Evolutionary conservation across 1,140 invertebrate species (phyloP), one percentile per base, ranked within the genome.

Genomic region (Calycopis cecrops): DNA sequence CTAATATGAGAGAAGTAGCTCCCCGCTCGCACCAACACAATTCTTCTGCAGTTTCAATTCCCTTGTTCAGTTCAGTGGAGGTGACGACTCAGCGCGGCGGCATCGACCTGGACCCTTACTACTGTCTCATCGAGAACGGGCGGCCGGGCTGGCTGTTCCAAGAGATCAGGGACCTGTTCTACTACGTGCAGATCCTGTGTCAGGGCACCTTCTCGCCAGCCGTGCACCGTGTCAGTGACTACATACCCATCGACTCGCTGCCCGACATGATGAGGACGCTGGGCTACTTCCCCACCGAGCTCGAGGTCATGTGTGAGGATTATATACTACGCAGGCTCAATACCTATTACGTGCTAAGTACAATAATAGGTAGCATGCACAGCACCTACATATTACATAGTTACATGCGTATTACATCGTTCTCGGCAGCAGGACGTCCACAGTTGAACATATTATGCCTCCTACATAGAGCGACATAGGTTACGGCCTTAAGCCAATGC

Each of bases 191-290:
- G 83, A 92, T 94, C 16, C 79, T 90, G 53, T 91, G 92, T 61
- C 91, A 93, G 76, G 92, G 92, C 10, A 90, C 93, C 35, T 90
- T 92, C 69, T 91, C 90, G 0, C 90, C 88, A 42, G 86, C 89
- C 1, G 86, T 87, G 48, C 76, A 92, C 53, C 72, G 79, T 11
- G 88, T 93, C 7, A 87, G 87, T 1, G 89, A 91, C 18, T 88
- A 78, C 50, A 91, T 94, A 12, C 84, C 87, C 1, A 79, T 93
- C 4, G 86, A 89, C 18, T 91, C 94, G 64, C 78, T 95, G 49
- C 91, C 93, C 9, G 92, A 92, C 80, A 74, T 94, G 0, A 91
- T 94, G 89, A 82, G 93, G 60, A 92, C 92, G n/a, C 85, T 93
- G 66, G 93, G 93, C 53, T 94, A 89, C 79, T 94, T 92, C 74